Conservation (phyloP, 2,113 vertebrate species). For the Cephalopterus ornatus region DNA sequence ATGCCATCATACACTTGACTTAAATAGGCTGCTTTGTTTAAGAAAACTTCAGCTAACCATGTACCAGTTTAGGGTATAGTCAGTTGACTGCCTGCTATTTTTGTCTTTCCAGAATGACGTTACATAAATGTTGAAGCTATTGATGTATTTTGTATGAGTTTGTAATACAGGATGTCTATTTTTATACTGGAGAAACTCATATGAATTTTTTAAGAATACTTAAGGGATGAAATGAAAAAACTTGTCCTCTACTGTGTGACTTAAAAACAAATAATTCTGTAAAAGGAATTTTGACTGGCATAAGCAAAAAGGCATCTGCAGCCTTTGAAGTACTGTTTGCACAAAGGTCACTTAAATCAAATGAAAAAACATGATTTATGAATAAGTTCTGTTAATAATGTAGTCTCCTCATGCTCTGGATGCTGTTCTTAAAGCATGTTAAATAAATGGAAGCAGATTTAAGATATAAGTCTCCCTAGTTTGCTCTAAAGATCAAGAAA, state of each 20-base stretch:
- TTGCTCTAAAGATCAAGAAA: background rate
- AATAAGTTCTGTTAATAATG: background rate
- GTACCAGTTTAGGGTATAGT: background rate
- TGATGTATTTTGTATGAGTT: slow-evolving; percentile 30
- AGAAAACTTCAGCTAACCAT: background rate
- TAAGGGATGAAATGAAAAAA: background rate
- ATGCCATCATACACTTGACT: background rate
- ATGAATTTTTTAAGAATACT: background rate
- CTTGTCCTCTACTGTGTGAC: background rate
- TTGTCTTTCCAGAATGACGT: background rate
- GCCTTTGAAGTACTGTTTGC: background rate
- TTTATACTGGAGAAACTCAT: background rate
- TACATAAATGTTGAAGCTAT: background rate
- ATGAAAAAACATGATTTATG: background rate
- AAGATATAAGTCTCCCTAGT: background rate
- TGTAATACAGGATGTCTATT: background rate
- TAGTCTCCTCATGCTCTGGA: background rate
- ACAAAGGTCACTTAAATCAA: background rate
- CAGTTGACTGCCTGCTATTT: background rate
- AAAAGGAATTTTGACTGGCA: background rate
- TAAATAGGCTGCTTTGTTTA: slow-evolving; percentile 9
- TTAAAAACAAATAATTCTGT: background rate
- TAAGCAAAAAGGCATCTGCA: background rate
- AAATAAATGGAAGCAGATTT: background rate
- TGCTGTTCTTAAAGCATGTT: background rate